Conservation (phyloP, 92 coral and sea anemone genomes). For the Pocillopora grandis region DNA sequence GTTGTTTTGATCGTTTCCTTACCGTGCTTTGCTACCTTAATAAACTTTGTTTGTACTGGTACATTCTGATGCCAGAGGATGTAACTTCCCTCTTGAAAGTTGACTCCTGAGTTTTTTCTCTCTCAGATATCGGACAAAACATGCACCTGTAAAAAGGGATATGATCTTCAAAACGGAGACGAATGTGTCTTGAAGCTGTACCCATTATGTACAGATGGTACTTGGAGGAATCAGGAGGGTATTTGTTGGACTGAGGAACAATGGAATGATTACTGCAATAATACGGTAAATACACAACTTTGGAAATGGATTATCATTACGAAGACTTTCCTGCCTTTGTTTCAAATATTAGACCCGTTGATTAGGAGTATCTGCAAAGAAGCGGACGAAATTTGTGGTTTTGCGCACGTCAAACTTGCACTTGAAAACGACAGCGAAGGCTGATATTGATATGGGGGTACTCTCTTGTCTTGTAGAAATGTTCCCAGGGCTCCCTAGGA, state of each 20-base stretch:
- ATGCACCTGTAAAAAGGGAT: conserved; percentile 81
- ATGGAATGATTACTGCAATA: conserved; percentile 71
- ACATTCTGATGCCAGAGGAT: too few species aligned
- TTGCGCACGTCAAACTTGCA: background rate
- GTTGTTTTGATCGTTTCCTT: too few species aligned
- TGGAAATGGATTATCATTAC: background rate
- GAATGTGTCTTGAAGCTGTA: conserved; percentile 82
- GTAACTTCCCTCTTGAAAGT: background rate
- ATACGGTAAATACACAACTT: conserved; percentile 6
- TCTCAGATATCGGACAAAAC: conserved; percentile 73
- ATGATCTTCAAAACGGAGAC: conserved; percentile 63
- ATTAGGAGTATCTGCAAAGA: too few species aligned
- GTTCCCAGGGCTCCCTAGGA: conserved; percentile 74
- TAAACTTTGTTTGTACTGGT: too few species aligned
- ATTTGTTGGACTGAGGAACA: conserved; percentile 56
- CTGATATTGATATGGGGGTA: too few species aligned
- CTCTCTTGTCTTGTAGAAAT: conserved; percentile 33
- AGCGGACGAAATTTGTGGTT: background rate
- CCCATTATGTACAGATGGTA: conserved; percentile 73
- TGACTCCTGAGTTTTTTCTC: background rate
- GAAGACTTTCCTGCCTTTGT: too few species aligned
- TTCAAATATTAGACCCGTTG: too few species aligned
- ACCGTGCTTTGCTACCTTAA: too few species aligned
- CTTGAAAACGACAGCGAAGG: too few species aligned
- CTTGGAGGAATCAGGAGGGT: conserved; percentile 76